phyloP scores from a whole-genome alignment of 2,888 invertebrate species.

The Amiota mariae region DNA sequence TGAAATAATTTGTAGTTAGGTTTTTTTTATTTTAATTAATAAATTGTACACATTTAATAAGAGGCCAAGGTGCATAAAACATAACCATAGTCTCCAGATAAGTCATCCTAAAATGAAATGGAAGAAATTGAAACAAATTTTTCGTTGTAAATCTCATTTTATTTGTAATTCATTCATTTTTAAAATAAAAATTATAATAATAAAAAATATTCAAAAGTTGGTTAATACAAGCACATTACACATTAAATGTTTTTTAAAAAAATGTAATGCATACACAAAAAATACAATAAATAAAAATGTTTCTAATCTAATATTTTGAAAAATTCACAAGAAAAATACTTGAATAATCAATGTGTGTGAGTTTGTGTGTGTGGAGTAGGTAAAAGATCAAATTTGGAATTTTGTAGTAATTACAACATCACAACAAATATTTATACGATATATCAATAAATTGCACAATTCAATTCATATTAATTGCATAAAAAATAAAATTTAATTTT shows the following conservation, averaged over 20 bases:
- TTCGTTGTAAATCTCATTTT: constrained; percentile 36
- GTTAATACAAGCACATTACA: constrained; percentile 56
- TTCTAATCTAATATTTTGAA: constrained; percentile 28
- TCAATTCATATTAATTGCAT: constrained; percentile 11
- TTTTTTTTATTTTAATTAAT: too few relatives aligned
- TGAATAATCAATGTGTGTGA: constrained; percentile 23
- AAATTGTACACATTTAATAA: constrained; percentile 51
- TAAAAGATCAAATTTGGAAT: constrained; percentile 11
- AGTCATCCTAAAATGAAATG: constrained; percentile 76
- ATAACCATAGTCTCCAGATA: constrained; percentile 80
- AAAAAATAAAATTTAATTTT: constrained; percentile 3
- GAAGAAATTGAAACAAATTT: constrained; percentile 41
- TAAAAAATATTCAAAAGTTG: too few relatives aligned
- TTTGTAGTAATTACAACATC: constrained; percentile 24
- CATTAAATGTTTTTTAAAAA: neutral
- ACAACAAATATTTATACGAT: constrained; percentile 17
- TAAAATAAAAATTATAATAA: too few relatives aligned
- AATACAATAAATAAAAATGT: constrained; percentile 36
- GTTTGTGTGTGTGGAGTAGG: neutral
- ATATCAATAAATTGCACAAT: constrained; percentile 10
- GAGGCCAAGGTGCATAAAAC: constrained; percentile 75
- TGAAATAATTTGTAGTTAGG: too few relatives aligned
- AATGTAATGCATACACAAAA: constrained; percentile 39
- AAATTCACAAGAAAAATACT: constrained; percentile 63
- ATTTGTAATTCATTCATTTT: neutral